Evolutionary conservation across 2,113 vertebrate species (phyloP).

Genomic region (Narcine bancroftii): DNA sequence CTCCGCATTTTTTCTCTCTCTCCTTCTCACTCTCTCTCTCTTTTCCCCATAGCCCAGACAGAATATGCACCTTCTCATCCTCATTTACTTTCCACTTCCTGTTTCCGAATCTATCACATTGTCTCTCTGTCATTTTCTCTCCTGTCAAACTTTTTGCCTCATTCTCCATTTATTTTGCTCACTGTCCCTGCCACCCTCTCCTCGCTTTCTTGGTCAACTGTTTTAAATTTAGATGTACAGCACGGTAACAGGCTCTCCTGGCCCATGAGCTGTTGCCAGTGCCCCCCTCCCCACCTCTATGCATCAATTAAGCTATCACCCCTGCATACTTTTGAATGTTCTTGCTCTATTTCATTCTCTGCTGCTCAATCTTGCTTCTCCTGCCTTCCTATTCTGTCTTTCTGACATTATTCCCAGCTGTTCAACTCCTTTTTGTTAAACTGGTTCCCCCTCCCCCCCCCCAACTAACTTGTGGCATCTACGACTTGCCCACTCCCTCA

Average conservation of each 20-base stretch:
- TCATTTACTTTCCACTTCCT: background rate
- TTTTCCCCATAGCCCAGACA: too few relatives aligned
- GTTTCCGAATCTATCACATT: background rate
- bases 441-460: background rate
- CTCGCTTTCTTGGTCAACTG: background rate
- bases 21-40: too few relatives aligned
- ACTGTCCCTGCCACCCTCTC: background rate
- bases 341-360: too few relatives aligned
- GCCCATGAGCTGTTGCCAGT: too few relatives aligned
- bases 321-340: background rate
- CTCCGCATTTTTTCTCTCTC: too few relatives aligned
- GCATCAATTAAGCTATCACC: background rate
- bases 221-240: too few relatives aligned
- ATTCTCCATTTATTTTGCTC: background rate
- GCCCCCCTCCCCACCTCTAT: too few relatives aligned
- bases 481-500: background rate
- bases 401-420: background rate
- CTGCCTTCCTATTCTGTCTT: background rate
- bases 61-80: background rate
- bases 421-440: background rate
- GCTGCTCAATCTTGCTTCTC: background rate
- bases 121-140: background rate
- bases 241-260: too few relatives aligned
- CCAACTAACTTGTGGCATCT: background rate
- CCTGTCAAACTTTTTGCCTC: background rate